Conservation (phyloP, 2,113 vertebrate genomes). For the Scomber japonicus region DNA sequence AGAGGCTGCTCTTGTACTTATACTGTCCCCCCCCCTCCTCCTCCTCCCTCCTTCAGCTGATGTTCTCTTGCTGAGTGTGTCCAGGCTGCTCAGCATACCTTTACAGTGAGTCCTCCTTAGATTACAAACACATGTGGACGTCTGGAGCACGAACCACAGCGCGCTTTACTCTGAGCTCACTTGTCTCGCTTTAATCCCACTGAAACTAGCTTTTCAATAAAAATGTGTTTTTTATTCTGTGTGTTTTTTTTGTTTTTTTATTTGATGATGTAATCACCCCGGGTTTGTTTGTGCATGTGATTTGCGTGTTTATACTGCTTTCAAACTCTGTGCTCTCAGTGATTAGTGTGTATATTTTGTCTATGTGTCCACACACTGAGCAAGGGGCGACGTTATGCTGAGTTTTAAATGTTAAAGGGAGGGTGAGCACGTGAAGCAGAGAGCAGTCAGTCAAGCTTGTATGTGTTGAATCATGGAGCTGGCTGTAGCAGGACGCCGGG, state of each 20-base stretch:
- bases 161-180: background rate
- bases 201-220: background rate
- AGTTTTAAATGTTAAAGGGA: conserved; percentile 25
- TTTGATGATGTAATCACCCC: background rate
- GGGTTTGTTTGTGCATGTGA: too few species aligned
- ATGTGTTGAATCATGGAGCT: conserved; percentile 61
- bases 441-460: conserved; percentile 35
- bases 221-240: background rate
- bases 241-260: background rate
- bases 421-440: conserved; percentile 27
- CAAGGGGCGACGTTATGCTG: background rate
- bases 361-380: background rate
- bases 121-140: conserved; percentile 44
- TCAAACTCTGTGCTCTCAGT: background rate
- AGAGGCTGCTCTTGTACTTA: background rate
- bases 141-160: background rate
- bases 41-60: background rate
- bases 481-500: conserved; percentile 42
- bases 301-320: background rate
- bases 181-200: background rate
- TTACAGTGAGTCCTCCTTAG: conserved; percentile 22
- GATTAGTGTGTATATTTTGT: conserved; percentile 4
- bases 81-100: conserved; percentile 37
- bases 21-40: background rate
- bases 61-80: conserved; percentile 6